phyloP scores from a whole-genome alignment of 2,888 invertebrate species.

The Microplitis manilae region DNA sequence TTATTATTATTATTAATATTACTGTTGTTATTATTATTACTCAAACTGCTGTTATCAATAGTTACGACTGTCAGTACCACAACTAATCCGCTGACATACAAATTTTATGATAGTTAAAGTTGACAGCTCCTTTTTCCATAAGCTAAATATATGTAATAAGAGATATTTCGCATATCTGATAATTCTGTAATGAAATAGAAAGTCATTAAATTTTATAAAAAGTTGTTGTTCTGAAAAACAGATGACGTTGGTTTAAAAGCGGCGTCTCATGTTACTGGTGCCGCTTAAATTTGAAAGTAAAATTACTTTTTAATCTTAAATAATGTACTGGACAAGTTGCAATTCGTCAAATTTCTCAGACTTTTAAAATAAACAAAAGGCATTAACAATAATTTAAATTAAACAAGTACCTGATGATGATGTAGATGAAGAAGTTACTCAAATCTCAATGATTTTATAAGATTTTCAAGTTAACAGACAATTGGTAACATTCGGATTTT shows the following conservation, averaged over 20 bases:
- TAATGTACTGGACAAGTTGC: too few species aligned
- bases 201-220: not conserved
- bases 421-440: too few species aligned
- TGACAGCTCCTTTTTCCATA: not conserved
- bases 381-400: too few species aligned
- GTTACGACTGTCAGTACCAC: not conserved
- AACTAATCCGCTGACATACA: not conserved
- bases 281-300: too few species aligned
- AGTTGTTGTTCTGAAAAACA: not conserved
- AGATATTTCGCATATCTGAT: not conserved
- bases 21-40: not conserved
- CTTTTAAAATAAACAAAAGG: too few species aligned
- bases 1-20: not conserved
- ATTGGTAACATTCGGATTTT: too few species aligned
- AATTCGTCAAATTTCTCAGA: too few species aligned
- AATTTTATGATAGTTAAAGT: not conserved
- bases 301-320: too few species aligned
- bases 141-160: not conserved
- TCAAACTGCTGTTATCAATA: not conserved
- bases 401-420: too few species aligned
- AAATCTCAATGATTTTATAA: too few species aligned
- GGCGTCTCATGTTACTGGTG: too few species aligned
- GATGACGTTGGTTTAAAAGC: not conserved
- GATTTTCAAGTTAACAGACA: too few species aligned
- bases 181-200: not conserved